Percentiles rank a stretch among this genome's conserved stretches.
phyloP scores from a whole-genome alignment of 2,888 invertebrate genomes.

The Scaptomyza parva region DNA sequence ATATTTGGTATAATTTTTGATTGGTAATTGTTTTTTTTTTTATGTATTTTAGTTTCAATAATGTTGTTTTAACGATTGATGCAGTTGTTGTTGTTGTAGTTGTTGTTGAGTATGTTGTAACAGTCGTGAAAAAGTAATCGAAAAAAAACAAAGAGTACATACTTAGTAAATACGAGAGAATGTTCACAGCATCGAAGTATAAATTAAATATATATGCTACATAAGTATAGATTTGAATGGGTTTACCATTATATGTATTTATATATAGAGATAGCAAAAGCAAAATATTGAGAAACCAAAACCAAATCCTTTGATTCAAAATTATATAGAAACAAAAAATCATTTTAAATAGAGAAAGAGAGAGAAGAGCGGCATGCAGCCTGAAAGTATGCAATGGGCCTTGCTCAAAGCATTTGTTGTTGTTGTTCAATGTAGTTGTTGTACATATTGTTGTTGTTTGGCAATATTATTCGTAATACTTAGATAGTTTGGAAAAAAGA shows the following conservation, averaged over 20 bases:
- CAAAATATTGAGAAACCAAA: slow-evolving; percentile 34
- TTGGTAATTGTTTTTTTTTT: slow-evolving; percentile 26
- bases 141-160: slow-evolving; percentile 71
- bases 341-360: slow-evolving; percentile 9
- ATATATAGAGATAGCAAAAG: slow-evolving; percentile 51
- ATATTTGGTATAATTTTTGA: slow-evolving; percentile 52
- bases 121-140: slow-evolving; percentile 74
- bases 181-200: slow-evolving; percentile 64
- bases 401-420: slow-evolving; percentile 14
- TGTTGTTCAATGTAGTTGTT: slow-evolving; percentile 17
- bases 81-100: slow-evolving; percentile 47
- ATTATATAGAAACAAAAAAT: neutral
- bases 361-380: slow-evolving; percentile 54
- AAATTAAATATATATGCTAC: slow-evolving; percentile 45
- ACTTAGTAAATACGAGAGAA: slow-evolving; percentile 69
- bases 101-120: slow-evolving; percentile 60
- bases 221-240: slow-evolving; percentile 44
- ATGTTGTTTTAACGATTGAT: slow-evolving; percentile 54
- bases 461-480: slow-evolving; percentile 20
- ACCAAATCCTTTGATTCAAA: slow-evolving; percentile 21
- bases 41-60: slow-evolving; percentile 51
- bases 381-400: slow-evolving; percentile 50
- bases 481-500: slow-evolving; percentile 17
- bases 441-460: slow-evolving; percentile 8
- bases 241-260: slow-evolving; percentile 39